phyloP scores from a whole-genome alignment of 1,140 invertebrate species.

The Parapsyche elsis region DNA sequence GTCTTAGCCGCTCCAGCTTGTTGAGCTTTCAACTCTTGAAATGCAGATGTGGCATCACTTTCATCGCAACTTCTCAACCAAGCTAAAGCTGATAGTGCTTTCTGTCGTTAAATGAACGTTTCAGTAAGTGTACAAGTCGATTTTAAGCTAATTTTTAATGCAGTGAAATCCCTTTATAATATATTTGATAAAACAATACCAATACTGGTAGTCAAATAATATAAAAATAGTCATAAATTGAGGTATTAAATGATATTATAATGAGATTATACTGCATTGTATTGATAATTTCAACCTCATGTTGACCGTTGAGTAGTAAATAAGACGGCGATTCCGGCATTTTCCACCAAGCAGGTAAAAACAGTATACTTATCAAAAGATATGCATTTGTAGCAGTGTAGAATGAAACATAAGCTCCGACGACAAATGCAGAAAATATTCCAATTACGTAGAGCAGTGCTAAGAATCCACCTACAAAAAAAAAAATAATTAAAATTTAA shows the following conservation, averaged over 20 bases:
- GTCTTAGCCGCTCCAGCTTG: constrained; percentile 50
- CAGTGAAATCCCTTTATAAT: no score
- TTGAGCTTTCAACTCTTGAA: constrained; percentile 35
- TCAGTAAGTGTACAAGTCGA: no score
- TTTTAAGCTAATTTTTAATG: no score
- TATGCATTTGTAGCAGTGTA: neutral
- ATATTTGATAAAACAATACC: no score
- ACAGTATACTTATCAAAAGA: constrained; percentile 21
- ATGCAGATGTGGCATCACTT: constrained; percentile 6
- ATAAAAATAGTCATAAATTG: no score
- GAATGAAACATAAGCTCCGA: constrained; percentile 39
- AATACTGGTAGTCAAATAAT: no score
- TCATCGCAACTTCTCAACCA: constrained; percentile 44
- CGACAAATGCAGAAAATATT: constrained; percentile 43
- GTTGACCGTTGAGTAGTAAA: constrained; percentile 32
- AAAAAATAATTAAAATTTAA: constrained; percentile 26
- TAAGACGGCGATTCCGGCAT: constrained; percentile 52
- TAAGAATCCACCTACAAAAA: constrained; percentile 49
- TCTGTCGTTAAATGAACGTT: constrained; percentile 29
- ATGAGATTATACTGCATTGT: no score
- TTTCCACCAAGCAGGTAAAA: constrained; percentile 46
- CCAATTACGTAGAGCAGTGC: constrained; percentile 37
- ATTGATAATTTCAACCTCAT: constrained; percentile 36
- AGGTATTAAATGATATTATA: no score
- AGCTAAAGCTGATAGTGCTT: constrained; percentile 35